A percentile compares a stretch with the other conserved stretches of the same genome.
These are phyloP conservation scores for Percopsis omiscomaycus DNA, from an alignment of 2,797 vertebrate genomes.

Conservation along the genomic window DNA sequence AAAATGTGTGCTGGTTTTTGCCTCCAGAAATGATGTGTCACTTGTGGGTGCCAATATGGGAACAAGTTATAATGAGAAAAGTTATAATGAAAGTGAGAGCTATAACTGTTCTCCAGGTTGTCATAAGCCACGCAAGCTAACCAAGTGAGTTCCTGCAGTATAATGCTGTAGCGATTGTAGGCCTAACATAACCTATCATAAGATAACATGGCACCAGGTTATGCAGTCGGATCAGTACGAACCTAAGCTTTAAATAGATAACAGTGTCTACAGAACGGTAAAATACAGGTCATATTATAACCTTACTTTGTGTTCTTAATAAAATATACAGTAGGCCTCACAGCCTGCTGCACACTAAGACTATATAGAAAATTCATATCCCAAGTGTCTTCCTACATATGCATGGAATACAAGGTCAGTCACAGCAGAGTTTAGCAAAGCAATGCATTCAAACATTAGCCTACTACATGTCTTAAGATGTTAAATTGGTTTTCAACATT, in stretches of 20 bases:
- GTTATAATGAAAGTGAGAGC: too few species aligned
- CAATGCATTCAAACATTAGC: too few species aligned
- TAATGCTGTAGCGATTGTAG: constrained; percentile 25
- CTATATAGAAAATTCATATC: neutral
- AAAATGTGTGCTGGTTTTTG: constrained; percentile 4
- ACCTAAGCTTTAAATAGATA: too few species aligned
- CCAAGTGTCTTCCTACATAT: neutral
- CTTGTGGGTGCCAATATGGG: constrained; percentile 14
- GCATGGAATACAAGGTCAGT: too few species aligned
- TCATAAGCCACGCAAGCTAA: constrained; percentile 21
- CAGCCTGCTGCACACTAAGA: neutral
- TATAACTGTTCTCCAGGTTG: neutral
- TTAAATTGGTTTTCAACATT: too few species aligned
- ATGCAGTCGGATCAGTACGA: too few species aligned
- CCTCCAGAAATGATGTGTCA: constrained; percentile 14
- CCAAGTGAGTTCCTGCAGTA: neutral
- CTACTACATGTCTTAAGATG: too few species aligned
- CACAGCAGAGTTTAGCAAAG: too few species aligned
- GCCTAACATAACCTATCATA: too few species aligned
- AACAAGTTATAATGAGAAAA: constrained; percentile 12
- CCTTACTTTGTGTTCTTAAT: neutral
- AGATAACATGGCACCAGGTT: too few species aligned
- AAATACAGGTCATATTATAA: neutral
- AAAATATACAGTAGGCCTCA: neutral
- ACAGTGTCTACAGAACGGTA: too few species aligned